Evolutionary conservation across 2,888 invertebrate species (phyloP), one percentile per base, ranked within the genome.

Genomic region (Aphelenchoides bicaudatus): DNA sequence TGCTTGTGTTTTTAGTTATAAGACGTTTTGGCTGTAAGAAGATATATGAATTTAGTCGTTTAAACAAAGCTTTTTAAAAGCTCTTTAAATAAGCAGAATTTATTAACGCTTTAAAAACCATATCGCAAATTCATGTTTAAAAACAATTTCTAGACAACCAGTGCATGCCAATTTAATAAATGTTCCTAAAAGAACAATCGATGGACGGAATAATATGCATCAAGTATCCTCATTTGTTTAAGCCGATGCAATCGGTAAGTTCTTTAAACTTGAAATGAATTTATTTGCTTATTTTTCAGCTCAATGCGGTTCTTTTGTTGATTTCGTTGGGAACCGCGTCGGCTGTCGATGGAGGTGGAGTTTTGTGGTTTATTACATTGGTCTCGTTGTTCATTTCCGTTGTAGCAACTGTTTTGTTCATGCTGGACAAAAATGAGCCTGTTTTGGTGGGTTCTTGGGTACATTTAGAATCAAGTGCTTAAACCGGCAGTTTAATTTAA

Each of bases 401-500:
- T 10, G 63, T 68, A 3, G 74, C 76, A 5, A 77, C 76, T 4
- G 70, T 72, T n/a, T 58, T 77, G 4, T 76, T 76, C 56, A 68
- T 74, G 2, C 58, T 77, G 25, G 62, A 66, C 49, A 68, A 70
- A 29, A 70, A 62, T 51, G 75, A 75, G 49, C 62, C 68, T 13
- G 31, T 73, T 0, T 59, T 74, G n/a, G 39, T 49, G 16, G 38
- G 38, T 37, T 1, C 19, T 37, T 37, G 19, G 38, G 16, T 2
- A 19, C 16, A 1, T 37, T 37, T 16, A 2, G 38, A 10, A 10
- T 8, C 37, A 34, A 34, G 37, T 10, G n/a, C n/a, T 34, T n/a
- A 34, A 34, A 34, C 8, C 37, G 8, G 8, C n/a, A n/a, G 37
- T 34, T 34, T 34, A 10, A 10, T 34, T 34, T 34, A 8, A 10